These are phyloP conservation scores for Gymnosoma rotundatum DNA, from an alignment of 2,888 invertebrate species.

Conservation along the genomic window DNA sequence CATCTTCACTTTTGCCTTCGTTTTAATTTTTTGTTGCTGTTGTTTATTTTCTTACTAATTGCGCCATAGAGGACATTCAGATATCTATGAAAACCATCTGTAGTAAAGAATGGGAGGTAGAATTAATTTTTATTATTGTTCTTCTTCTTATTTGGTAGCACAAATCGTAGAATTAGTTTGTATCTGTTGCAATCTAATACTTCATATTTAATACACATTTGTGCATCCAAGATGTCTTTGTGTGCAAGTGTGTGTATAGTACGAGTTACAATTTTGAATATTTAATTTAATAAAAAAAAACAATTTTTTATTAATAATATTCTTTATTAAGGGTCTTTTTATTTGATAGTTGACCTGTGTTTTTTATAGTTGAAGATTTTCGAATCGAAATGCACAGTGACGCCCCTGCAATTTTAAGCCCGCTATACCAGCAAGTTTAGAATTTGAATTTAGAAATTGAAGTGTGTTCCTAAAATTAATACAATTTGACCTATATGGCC, in stretches of 20 bases:
- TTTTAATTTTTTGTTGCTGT: conserved; percentile 1
- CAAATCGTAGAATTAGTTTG: conserved; percentile 3
- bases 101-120: conserved; percentile 10
- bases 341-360: too few relatives aligned
- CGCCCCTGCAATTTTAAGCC: too few relatives aligned
- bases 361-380: too few relatives aligned
- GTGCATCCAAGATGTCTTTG: not conserved
- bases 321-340: too few relatives aligned
- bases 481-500: too few relatives aligned
- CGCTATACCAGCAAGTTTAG: too few relatives aligned
- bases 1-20: not conserved
- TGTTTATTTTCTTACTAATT: conserved; percentile 60
- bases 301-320: too few relatives aligned
- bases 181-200: conserved; percentile 44
- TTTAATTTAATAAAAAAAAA: too few relatives aligned
- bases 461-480: too few relatives aligned
- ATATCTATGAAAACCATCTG: conserved; percentile 16
- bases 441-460: too few relatives aligned
- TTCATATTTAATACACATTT: conserved; percentile 35
- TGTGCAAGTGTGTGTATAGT: not conserved
- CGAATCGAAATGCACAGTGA: too few relatives aligned
- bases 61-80: conserved; percentile 59
- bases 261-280: too few relatives aligned
- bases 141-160: conserved; percentile 10
- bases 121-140: conserved; percentile 11